Evolutionary conservation across 2,113 vertebrate species (phyloP).

Genomic region (Oreocharis arfaki): DNA sequence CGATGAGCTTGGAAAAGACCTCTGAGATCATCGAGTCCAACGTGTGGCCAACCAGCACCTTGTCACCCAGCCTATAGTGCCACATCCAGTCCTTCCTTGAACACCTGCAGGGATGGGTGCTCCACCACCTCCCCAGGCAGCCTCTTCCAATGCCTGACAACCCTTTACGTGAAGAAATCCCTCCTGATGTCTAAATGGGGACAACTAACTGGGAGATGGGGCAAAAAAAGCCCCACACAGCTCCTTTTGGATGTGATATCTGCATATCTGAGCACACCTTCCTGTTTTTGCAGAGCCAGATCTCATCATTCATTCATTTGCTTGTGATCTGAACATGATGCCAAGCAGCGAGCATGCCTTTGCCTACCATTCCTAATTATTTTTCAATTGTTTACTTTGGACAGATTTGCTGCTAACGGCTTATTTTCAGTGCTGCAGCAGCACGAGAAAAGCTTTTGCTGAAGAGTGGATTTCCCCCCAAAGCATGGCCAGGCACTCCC

Average conservation of each 20-base stretch:
- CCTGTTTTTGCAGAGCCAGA: neutral
- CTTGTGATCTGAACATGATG: neutral
- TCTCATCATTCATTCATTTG: neutral
- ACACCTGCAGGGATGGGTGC: neutral
- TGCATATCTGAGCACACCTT: neutral
- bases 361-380: neutral
- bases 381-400: slow-evolving; percentile 26
- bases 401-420: neutral
- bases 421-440: neutral
- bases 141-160: neutral
- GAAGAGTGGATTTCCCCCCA: neutral
- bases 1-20: neutral
- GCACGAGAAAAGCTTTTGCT: neutral
- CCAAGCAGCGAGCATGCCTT: neutral
- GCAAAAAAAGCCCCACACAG: neutral
- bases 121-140: neutral
- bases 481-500: neutral
- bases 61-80: neutral
- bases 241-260: rapidly evolving
- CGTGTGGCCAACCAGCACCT: neutral
- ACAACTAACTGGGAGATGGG: neutral
- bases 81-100: neutral
- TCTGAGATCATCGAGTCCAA: neutral
- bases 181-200: neutral
- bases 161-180: neutral